Evolutionary conservation across 2,888 invertebrate species (phyloP), one percentile per base, ranked within the genome.

Genomic region (Acrobasis consociella): DNA sequence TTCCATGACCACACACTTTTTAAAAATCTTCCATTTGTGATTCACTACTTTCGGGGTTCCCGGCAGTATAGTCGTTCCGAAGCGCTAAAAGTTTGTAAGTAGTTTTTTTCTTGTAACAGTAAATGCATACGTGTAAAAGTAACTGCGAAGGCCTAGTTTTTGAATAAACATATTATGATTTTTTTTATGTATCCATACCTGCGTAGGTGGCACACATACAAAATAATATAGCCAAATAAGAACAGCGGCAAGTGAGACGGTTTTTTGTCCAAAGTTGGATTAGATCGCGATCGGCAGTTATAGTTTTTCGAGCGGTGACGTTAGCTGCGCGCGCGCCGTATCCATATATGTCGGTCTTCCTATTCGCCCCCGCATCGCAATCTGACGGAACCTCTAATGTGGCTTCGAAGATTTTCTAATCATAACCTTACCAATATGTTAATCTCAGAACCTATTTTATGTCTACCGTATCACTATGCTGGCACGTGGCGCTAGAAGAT

Each of bases 331-430:
- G 74, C 74, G 74, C 74, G 75, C 80, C 74, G 73, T 72, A 74
- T 71, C 91, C 91, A 77, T 91, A 89, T 89, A 90, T 78, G 91
- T 79, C 77, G 73, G 81, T 83, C 86, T 88, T 89, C 89, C 89
- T 89, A 87, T 76, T 88, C 91, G 91, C 92, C 91, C 91, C 91
- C 91, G 86, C 91, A 76, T 62, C 66, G 56, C 66, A 73, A 75
- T 75, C 78, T 80, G 80, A 80, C 83, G 80, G 82, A 85, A 84
- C 81, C 74, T 78, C 75, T 77, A 74, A 76, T 72, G 15, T n/a
- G 68, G 72, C 70, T 65, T 65, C 72, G 71, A 73, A 73, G 74
- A 81, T 85, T 86, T 84, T 80, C 81, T 80, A 72, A 80, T 72
- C 71, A 71, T 71, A 73, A 73, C 82, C 80, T 81, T 78, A 83